A percentile compares a stretch with the other conserved stretches of the same genome.
Conservation (phyloP, 2,888 invertebrate genomes). For the Dolichomitus sp. region DNA sequence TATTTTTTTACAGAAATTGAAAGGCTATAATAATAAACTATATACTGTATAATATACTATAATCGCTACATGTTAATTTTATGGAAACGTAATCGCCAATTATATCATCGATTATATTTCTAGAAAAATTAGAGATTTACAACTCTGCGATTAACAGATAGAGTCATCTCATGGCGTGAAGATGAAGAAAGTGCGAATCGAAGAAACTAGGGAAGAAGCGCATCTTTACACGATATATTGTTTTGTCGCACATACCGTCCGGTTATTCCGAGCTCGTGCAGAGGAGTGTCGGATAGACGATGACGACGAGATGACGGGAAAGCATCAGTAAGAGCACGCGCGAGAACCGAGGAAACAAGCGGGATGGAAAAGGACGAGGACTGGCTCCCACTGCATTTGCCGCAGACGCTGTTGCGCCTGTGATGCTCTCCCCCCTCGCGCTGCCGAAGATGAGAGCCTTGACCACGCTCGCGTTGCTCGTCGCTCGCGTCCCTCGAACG, state of each 20-base stretch:
- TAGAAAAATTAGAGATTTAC: too few relatives aligned
- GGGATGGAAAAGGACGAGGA: constrained; percentile 1
- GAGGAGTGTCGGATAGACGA: not conserved
- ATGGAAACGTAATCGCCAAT: too few relatives aligned
- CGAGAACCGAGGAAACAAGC: constrained; percentile 2
- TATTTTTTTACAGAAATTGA: too few relatives aligned
- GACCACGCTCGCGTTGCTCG: not conserved
- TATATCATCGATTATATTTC: too few relatives aligned
- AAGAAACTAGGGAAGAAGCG: not conserved
- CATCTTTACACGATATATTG: not conserved
- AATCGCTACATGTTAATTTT: too few relatives aligned
- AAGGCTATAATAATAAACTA: too few relatives aligned
- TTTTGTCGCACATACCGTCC: not conserved
- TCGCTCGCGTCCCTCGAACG: constrained; percentile 44
- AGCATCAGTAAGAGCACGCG: constrained; percentile 1
- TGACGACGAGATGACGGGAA: not conserved
- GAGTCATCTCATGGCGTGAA: not conserved
- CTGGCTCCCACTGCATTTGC: not conserved
- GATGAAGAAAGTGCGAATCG: not conserved
- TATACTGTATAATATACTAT: too few relatives aligned
- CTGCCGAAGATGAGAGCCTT: not conserved
- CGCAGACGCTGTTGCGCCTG: not conserved
- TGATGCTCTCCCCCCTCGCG: not conserved
- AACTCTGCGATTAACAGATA: not conserved
- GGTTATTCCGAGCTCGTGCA: not conserved